Conservation (phyloP, 1,140 invertebrate species). For the Maconellicoccus hirsutus region DNA sequence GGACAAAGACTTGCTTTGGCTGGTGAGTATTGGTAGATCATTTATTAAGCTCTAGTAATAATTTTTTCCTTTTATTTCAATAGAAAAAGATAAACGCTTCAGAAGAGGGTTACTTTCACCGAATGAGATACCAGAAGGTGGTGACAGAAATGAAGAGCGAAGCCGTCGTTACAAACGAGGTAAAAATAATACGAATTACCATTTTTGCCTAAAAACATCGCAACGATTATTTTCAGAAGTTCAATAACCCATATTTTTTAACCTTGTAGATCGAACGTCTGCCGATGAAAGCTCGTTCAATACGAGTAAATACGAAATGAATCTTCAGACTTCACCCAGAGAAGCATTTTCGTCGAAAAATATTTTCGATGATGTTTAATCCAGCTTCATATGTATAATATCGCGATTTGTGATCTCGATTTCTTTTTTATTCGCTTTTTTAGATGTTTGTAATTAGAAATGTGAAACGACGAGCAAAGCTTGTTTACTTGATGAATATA, state of each 20-base stretch:
- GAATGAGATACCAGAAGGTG: neutral
- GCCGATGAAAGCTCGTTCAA: neutral
- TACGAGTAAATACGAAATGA: neutral
- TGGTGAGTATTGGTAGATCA: constrained; percentile 40
- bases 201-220: neutral
- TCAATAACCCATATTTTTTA: neutral
- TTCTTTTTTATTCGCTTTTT: neutral
- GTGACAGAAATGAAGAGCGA: neutral
- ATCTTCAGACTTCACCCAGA: neutral
- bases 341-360: neutral
- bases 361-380: constrained; percentile 13
- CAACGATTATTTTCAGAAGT: neutral
- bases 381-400: neutral
- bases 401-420: neutral
- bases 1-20: constrained; percentile 78
- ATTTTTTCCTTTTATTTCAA: neutral
- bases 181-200: neutral
- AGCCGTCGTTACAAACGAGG: neutral
- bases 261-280: neutral
- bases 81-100: constrained; percentile 26
- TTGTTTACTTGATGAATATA: too few species aligned
- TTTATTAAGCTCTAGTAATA: neutral
- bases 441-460: neutral
- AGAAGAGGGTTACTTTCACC: constrained; percentile 14
- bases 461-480: too few species aligned